A percentile compares a stretch with the other conserved stretches of the same genome.
Evolutionary conservation across 2,888 invertebrate species (phyloP).

Genomic region (Thecophora atra): DNA sequence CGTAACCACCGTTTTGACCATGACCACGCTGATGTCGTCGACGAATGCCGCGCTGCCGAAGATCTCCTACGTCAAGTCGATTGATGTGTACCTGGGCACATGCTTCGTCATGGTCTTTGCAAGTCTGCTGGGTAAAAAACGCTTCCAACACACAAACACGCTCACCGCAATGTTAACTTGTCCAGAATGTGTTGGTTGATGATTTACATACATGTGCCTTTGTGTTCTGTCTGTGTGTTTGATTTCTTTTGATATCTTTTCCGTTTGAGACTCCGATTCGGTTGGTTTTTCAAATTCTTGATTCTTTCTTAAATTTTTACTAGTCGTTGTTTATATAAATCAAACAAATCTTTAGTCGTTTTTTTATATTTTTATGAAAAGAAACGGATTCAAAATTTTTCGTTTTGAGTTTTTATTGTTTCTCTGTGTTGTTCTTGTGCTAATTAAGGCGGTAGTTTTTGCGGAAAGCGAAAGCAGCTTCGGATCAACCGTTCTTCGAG

Average conservation of each 20-base stretch:
- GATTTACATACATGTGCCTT: background rate
- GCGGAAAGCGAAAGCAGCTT: too few species aligned
- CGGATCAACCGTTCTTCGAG: too few species aligned
- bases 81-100: constrained; percentile 96
- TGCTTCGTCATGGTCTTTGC: constrained; percentile 99
- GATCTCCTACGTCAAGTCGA: constrained; percentile 97
- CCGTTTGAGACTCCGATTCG: background rate
- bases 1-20: constrained; percentile 95
- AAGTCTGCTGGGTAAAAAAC: constrained; percentile 86
- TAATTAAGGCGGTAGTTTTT: too few species aligned
- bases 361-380: too few species aligned
- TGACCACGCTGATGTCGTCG: constrained; percentile 97
- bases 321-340: background rate
- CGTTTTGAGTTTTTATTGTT: too few species aligned
- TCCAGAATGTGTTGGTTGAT: constrained; percentile 1
- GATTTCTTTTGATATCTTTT: background rate
- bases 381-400: too few species aligned
- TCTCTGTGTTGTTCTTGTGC: too few species aligned
- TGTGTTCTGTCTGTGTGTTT: background rate
- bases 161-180: constrained; percentile 16
- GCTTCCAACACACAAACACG: constrained; percentile 25
- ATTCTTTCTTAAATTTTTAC: background rate
- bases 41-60: constrained; percentile 97
- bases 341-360: too few species aligned
- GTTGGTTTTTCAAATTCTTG: background rate